A percentile compares a stretch with the other conserved stretches of the same genome.
These are phyloP conservation scores for Flexamia atlantica DNA, from an alignment of 2,888 invertebrate species.

Conservation along the genomic window DNA sequence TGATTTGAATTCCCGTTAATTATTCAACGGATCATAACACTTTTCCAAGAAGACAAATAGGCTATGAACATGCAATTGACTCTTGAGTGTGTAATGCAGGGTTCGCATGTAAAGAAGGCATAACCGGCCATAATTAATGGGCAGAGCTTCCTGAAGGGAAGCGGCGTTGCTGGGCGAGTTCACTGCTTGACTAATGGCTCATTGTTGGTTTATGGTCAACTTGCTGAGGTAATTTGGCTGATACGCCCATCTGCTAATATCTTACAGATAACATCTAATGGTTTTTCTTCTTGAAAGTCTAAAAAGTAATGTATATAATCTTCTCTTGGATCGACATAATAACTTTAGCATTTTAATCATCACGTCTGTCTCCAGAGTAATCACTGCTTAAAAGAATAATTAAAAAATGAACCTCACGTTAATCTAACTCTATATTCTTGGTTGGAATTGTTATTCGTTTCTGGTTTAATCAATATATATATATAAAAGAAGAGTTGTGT, in stretches of 20 bases:
- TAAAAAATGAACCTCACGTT: too few species aligned
- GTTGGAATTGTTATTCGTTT: too few species aligned
- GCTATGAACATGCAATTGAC: neutral
- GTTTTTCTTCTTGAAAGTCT: too few species aligned
- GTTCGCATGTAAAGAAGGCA: slow-evolving; percentile 31
- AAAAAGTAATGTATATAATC: too few species aligned
- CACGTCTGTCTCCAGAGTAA: too few species aligned
- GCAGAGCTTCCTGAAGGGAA: neutral
- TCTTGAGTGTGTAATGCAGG: neutral
- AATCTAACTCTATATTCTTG: too few species aligned
- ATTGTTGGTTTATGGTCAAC: slow-evolving; percentile 1
- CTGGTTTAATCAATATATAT: too few species aligned
- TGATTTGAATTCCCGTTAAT: too few species aligned
- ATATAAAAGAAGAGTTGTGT: too few species aligned
- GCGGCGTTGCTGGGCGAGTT: neutral
- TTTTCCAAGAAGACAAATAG: neutral
- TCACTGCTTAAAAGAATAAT: too few species aligned
- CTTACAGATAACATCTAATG: neutral
- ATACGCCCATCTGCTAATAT: neutral
- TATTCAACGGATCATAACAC: neutral
- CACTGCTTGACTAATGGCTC: slow-evolving; percentile 6
- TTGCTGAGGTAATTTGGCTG: neutral
- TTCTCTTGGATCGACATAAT: too few species aligned
- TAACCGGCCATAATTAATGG: slow-evolving; percentile 8
- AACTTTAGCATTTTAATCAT: too few species aligned